Evolutionary conservation across 2,113 vertebrate genomes (phyloP).

Genomic region (Dasypus novemcinctus): DNA sequence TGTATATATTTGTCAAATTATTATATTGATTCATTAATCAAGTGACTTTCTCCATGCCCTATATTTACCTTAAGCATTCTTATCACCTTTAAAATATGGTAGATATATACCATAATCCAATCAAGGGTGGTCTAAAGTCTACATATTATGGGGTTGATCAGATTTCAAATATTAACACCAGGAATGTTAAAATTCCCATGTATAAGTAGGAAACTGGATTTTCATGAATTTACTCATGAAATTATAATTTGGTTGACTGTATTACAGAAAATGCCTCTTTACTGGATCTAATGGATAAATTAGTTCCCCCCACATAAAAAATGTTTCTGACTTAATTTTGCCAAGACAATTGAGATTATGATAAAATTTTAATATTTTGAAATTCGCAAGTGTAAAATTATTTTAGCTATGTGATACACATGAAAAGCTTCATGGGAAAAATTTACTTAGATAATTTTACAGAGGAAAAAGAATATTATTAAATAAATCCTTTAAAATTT

Average conservation of each 20-base stretch:
- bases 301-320: not conserved
- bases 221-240: not conserved
- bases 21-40: not conserved
- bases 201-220: not conserved
- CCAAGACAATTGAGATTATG: not conserved
- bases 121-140: not conserved
- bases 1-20: not conserved
- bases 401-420: not conserved
- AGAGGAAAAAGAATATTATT: not conserved
- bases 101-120: not conserved
- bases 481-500: not conserved
- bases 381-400: not conserved
- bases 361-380: not conserved
- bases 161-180: not conserved
- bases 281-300: not conserved
- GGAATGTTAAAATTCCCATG: not conserved
- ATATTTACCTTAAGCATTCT: not conserved
- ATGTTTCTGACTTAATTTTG: not conserved
- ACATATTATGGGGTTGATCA: not conserved
- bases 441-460: not conserved
- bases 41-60: not conserved
- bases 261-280: not conserved
- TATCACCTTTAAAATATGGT: not conserved
- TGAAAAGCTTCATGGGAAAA: not conserved
- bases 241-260: not conserved